Evolutionary conservation across 2,797 vertebrate genomes (phyloP), one percentile per base, ranked within the genome.

Genomic region (Anguilla obscura): DNA sequence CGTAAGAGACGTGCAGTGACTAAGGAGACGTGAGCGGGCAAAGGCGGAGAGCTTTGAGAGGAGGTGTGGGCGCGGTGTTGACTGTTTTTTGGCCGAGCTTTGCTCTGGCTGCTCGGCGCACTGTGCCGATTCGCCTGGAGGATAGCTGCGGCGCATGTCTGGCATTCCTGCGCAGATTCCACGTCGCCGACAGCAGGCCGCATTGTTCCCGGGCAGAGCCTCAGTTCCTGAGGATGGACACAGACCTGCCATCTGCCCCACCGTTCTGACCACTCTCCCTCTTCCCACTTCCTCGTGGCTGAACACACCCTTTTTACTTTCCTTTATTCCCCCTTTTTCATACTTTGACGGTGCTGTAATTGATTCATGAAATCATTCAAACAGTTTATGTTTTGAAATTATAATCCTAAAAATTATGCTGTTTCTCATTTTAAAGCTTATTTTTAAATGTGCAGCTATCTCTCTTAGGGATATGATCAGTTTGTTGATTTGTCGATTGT

Each of bases 141-240:
- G 88, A 87, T 88, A 91, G 89, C 89, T 91, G 89, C 89, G 88
- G 89, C 33, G 82, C 86, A 91, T 88, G 90, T 86, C 88, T 90
- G 88, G 88, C 87, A 89, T 90, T 91, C 90, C 89, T 76, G 86
- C 71, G 21, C 60, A 69, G 85, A 76, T 90, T 90, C 85, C 88
- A 86, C 80, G 87, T 89, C 76, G 66, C 66, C 36, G 36, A 90
- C 87, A 89, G 90, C 88, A 74, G 85, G 74, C 87, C 50, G n/a
- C 71, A 86, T 91, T 89, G 90, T 91, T 88, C 79, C 87, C 54
- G 85, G 58, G 89, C 58, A 71, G 48, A 58, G 60, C 16, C 85
- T 21, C 3, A 58, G 85, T 86, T 86, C 85, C 88, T 84, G 12
- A 66, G 54, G 79, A 84, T 54, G 52, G 52, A 56, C 82, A 54